Conservation (phyloP, 2,888 invertebrate genomes). For the Eucriotettix oculatus region DNA sequence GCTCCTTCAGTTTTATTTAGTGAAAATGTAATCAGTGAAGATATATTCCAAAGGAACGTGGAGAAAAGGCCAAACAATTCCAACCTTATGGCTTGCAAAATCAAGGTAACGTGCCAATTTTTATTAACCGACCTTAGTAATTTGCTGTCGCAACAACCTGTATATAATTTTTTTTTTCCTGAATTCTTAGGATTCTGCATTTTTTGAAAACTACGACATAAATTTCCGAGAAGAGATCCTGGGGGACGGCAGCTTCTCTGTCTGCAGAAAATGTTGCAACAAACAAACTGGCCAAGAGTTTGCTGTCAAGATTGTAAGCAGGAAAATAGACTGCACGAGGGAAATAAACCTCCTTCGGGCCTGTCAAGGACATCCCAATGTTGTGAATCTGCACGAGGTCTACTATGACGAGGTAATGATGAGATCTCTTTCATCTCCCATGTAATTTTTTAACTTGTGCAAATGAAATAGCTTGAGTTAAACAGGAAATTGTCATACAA, state of each 20-base stretch:
- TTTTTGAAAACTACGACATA: conserved; percentile 71
- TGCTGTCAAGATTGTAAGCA: conserved; percentile 75
- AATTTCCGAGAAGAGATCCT: conserved; percentile 49
- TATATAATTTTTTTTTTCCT: background rate
- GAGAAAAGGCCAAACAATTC: conserved; percentile 33
- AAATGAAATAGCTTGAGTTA: no score
- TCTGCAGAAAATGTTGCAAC: conserved; percentile 66
- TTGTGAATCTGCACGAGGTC: conserved; percentile 71
- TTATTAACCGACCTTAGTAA: no score
- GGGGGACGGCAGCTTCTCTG: conserved; percentile 80
- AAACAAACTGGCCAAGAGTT: conserved; percentile 54
- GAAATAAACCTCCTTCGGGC: conserved; percentile 65
- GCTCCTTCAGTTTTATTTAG: conserved; percentile 80
- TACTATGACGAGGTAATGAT: conserved; percentile 52
- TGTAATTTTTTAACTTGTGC: no score
- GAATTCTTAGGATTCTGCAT: conserved; percentile 51
- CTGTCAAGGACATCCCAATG: conserved; percentile 79
- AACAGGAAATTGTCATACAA: no score
- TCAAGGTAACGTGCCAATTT: conserved; percentile 31
- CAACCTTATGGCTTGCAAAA: conserved; percentile 36
- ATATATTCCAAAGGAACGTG: conserved; percentile 35
- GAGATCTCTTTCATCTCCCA: no score
- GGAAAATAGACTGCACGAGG: conserved; percentile 43
- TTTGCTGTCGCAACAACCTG: background rate
- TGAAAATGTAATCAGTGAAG: conserved; percentile 58